Evolutionary conservation across 2,113 vertebrate genomes (phyloP).

Genomic region (Scortum barcoo): DNA sequence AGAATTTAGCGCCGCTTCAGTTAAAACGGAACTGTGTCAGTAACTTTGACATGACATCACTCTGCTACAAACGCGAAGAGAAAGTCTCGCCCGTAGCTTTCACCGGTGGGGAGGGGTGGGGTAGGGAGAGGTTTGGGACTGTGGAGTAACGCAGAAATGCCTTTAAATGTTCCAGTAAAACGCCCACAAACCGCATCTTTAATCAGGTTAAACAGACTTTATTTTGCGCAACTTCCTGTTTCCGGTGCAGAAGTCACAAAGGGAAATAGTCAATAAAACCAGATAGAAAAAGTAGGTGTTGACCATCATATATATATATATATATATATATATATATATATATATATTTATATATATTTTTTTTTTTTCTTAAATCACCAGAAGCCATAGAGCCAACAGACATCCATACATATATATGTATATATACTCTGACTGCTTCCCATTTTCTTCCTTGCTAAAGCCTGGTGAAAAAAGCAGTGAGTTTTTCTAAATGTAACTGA

Average conservation of each 20-base stretch:
- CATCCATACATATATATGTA: too few species aligned
- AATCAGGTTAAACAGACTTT: constrained; percentile 5
- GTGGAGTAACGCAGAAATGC: background rate
- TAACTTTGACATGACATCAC: background rate
- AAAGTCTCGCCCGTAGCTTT: background rate
- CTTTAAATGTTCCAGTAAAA: background rate
- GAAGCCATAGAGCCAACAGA: background rate
- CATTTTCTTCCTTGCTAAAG: background rate
- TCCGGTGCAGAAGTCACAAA: constrained; percentile 13
- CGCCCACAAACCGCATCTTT: background rate
- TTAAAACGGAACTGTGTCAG: constrained; percentile 25
- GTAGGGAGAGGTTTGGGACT: too few species aligned
- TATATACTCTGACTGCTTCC: constrained; percentile 17
- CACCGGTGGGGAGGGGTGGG: too few species aligned
- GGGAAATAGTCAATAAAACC: constrained; percentile 19
- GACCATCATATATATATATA: too few species aligned
- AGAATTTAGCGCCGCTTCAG: background rate
- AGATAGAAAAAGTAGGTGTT: constrained; percentile 12
- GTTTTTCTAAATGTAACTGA: background rate
- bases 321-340: too few species aligned
- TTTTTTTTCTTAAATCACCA: too few species aligned
- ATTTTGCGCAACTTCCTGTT: constrained; percentile 49
- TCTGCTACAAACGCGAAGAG: background rate
- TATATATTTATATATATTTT: background rate
- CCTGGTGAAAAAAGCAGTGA: background rate